Conservation (phyloP, 2,113 vertebrate genomes). For the Aldabrachelys gigantea region DNA sequence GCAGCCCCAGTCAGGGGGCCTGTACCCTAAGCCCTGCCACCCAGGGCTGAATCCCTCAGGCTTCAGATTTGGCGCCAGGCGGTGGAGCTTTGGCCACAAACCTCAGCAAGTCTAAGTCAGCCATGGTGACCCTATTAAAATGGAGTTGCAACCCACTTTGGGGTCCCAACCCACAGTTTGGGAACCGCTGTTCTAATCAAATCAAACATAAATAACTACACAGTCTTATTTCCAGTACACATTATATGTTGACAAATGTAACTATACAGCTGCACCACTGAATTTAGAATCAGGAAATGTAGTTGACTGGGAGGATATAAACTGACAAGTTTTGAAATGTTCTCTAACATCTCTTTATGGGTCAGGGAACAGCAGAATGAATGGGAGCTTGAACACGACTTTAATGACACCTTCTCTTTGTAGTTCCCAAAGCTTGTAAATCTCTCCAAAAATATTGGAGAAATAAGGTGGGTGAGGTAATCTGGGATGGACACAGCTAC, state of each 20-base stretch:
- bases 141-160: no score
- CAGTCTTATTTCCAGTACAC: background rate
- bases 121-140: no score
- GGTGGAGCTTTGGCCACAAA: no score
- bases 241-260: background rate
- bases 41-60: no score
- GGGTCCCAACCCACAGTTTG: no score
- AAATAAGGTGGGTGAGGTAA: background rate
- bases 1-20: no score
- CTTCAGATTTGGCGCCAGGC: no score
- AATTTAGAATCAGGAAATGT: conserved; percentile 57
- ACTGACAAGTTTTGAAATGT: conserved; percentile 55
- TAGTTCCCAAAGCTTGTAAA: conserved; percentile 51
- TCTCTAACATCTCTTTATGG: conserved; percentile 31
- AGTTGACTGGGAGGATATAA: conserved; percentile 44
- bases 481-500: background rate
- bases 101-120: no score
- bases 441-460: background rate
- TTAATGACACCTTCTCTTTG: conserved; percentile 49
- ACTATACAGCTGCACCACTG: background rate
- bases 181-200: background rate
- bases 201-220: background rate
- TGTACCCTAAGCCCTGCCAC: no score
- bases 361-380: conserved; percentile 51
- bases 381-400: background rate